These are phyloP conservation scores for Brassicogethes aeneus DNA, from an alignment of 2,888 invertebrate species.

Conservation along the genomic window DNA sequence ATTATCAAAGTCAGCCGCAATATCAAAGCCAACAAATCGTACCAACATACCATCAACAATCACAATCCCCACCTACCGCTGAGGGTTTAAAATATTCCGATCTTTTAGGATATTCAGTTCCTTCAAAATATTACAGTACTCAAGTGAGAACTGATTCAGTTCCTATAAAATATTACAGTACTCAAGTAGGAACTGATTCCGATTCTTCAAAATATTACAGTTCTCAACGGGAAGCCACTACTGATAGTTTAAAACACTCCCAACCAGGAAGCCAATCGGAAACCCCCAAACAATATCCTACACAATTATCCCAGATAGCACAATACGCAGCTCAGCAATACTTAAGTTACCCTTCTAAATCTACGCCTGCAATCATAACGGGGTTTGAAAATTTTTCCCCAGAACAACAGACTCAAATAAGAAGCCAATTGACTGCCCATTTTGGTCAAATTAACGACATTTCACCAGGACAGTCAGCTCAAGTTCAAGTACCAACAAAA, in stretches of 20 bases:
- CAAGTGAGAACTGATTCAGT: too few species aligned
- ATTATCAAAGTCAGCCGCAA: too few species aligned
- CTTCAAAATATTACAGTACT: too few species aligned
- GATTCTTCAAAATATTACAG: too few species aligned
- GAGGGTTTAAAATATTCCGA: too few species aligned
- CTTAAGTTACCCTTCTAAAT: slow-evolving; percentile 13
- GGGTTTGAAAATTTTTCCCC: slow-evolving; percentile 38
- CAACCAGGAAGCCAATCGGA: too few species aligned
- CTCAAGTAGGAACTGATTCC: too few species aligned
- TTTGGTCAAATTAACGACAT: slow-evolving; percentile 20
- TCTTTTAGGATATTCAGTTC: too few species aligned
- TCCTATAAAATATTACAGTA: too few species aligned
- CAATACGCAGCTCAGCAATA: slow-evolving; percentile 30
- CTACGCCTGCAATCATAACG: slow-evolving; percentile 35
- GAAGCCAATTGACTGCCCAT: slow-evolving; percentile 32
- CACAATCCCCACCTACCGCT: slow-evolving; percentile 10
- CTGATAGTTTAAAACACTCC: too few species aligned
- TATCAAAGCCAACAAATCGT: background rate
- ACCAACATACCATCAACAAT: slow-evolving; percentile 5
- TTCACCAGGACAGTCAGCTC: background rate
- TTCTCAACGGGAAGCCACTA: too few species aligned
- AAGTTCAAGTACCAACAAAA: background rate
- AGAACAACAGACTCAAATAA: slow-evolving; percentile 38
- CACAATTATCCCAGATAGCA: slow-evolving; percentile 25
- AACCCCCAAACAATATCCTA: too few species aligned